phyloP scores from a whole-genome alignment of 2,113 vertebrate genomes.

The Syngnathus scovelli region DNA sequence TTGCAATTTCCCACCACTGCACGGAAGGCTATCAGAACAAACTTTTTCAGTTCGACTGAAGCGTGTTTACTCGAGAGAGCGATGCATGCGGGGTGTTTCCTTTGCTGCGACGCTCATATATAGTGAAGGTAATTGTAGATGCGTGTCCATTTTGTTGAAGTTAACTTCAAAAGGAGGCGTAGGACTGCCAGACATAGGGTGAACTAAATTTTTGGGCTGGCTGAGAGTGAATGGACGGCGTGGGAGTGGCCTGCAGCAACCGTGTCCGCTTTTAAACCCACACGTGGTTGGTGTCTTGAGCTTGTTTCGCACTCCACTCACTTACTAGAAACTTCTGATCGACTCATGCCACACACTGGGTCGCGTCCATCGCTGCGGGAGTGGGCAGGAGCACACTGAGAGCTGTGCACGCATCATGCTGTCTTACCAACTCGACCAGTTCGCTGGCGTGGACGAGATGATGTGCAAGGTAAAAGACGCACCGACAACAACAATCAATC shows the following conservation, averaged over 20 bases:
- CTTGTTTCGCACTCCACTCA: constrained; percentile 40
- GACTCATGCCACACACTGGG: constrained; percentile 40
- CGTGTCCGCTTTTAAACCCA: constrained; percentile 64
- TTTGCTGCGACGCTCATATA: no score
- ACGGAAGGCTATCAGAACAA: background rate
- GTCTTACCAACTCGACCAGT: constrained; percentile 61
- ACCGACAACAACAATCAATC: background rate
- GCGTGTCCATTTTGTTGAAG: background rate
- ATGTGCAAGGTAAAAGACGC: constrained; percentile 66
- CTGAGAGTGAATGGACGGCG: background rate
- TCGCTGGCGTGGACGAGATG: constrained; percentile 64
- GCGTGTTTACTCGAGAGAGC: background rate
- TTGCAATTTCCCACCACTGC: background rate
- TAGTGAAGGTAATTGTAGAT: background rate
- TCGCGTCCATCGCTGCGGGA: constrained; percentile 35
- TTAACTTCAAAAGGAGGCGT: background rate
- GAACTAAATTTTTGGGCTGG: constrained; percentile 1
- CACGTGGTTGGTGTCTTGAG: constrained; percentile 56
- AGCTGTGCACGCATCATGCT: constrained; percentile 51
- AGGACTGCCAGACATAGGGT: background rate
- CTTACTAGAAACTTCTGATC: constrained; percentile 45
- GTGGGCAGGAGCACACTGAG: constrained; percentile 23
- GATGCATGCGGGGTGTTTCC: background rate
- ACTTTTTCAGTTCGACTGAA: background rate
- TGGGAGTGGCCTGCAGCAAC: constrained; percentile 42